Evolutionary conservation across 2,888 invertebrate species (phyloP).

Genomic region (Drosophila peninsularis): DNA sequence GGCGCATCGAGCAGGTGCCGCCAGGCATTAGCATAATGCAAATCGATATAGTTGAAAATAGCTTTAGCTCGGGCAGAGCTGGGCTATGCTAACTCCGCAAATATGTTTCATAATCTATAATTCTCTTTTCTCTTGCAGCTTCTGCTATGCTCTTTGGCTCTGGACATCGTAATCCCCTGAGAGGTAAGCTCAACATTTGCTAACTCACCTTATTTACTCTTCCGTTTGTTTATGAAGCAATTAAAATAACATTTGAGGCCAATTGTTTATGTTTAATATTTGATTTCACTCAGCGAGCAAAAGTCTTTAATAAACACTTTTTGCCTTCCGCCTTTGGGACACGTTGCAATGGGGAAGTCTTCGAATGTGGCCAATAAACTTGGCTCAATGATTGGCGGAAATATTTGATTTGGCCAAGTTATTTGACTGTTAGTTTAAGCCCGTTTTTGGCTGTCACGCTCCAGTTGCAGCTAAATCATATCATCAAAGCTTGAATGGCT

Average conservation of each 20-base stretch:
- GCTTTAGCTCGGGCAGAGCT: background rate
- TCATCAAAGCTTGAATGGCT: slow-evolving; percentile 21
- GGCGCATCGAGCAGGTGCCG: slow-evolving; percentile 27
- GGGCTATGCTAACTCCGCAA: background rate
- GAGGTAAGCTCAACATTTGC: slow-evolving; percentile 50
- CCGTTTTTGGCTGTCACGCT: slow-evolving; percentile 53
- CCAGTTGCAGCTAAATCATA: slow-evolving; percentile 53
- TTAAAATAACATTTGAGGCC: slow-evolving; percentile 38
- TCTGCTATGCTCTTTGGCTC: slow-evolving; percentile 24
- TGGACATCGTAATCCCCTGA: slow-evolving; percentile 3
- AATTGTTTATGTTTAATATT: slow-evolving; percentile 28
- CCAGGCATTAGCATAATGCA: slow-evolving; percentile 32
- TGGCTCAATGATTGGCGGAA: slow-evolving; percentile 25
- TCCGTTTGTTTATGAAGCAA: slow-evolving; percentile 44
- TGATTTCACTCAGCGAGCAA: slow-evolving; percentile 14
- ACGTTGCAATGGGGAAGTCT: slow-evolving; percentile 15
- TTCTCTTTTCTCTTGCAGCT: slow-evolving; percentile 2
- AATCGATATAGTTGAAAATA: slow-evolving; percentile 10
- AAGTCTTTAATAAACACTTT: slow-evolving; percentile 18
- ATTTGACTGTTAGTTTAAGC: background rate
- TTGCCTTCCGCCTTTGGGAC: slow-evolving; percentile 34
- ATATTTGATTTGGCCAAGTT: slow-evolving; percentile 25
- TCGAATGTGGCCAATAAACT: slow-evolving; percentile 11
- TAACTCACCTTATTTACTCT: slow-evolving; percentile 7
- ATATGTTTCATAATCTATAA: slow-evolving; percentile 3